Evolutionary conservation across 2,797 vertebrate genomes (phyloP).

Genomic region (Podarcis siculus): DNA sequence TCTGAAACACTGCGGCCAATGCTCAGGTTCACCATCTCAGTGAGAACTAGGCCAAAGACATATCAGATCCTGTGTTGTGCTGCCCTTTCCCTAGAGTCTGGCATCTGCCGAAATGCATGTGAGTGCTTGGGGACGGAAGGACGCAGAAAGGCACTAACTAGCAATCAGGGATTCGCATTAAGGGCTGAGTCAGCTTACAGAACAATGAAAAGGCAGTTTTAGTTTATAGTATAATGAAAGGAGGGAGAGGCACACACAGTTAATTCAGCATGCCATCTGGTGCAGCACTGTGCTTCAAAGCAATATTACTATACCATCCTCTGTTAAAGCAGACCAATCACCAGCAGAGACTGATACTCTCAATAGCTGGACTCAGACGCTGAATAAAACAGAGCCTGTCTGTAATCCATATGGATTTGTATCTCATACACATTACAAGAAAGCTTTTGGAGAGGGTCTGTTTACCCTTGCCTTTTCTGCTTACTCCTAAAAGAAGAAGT

Average conservation of each 20-base stretch:
- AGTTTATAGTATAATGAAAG: constrained; percentile 27
- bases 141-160: constrained; percentile 25
- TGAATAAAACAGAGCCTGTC: not conserved
- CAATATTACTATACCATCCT: not conserved
- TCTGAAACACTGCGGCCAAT: constrained; percentile 29
- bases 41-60: constrained; percentile 52
- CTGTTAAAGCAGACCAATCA: not conserved
- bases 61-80: constrained; percentile 33
- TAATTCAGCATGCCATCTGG: constrained; percentile 36
- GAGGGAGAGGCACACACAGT: not conserved
- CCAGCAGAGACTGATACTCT: not conserved
- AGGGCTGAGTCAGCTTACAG: constrained; percentile 33
- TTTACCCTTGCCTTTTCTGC: not conserved
- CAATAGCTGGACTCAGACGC: not conserved
- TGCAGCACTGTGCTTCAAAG: not conserved
- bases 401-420: not conserved
- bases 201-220: constrained; percentile 35
- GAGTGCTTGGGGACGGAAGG: constrained; percentile 27
- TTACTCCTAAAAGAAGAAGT: not conserved
- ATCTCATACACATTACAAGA: not conserved
- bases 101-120: constrained; percentile 46
- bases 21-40: constrained; percentile 48
- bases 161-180: constrained; percentile 38
- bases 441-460: not conserved
- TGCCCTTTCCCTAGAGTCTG: constrained; percentile 36